Evolutionary conservation across 2,888 invertebrate species (phyloP).

Genomic region (Drosophila pseudotalamancana): DNA sequence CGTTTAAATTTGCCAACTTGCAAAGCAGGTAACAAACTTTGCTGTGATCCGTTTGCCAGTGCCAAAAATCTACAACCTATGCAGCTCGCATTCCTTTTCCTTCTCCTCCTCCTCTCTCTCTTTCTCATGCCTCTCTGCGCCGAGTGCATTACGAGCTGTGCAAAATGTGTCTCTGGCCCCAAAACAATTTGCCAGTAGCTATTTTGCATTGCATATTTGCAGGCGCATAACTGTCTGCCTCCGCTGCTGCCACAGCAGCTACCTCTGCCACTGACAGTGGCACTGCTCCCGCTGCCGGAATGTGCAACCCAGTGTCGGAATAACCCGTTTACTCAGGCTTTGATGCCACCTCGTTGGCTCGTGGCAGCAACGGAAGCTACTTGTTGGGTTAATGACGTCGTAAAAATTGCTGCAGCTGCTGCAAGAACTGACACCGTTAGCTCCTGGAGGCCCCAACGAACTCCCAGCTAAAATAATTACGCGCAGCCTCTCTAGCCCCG

Average conservation of each 20-base stretch:
- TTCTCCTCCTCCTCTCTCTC: no score
- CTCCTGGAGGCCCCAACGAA: conserved; percentile 18
- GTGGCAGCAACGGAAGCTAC: conserved; percentile 56
- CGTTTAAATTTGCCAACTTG: conserved; percentile 9
- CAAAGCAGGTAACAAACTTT: conserved; percentile 22
- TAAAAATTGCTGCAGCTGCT: conserved; percentile 58
- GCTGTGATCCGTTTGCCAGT: background rate
- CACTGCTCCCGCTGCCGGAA: conserved; percentile 27
- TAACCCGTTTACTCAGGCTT: conserved; percentile 39
- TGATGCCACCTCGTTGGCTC: conserved; percentile 30
- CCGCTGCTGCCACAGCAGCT: conserved; percentile 17
- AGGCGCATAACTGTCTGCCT: conserved; percentile 55
- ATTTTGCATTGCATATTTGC: conserved; percentile 66
- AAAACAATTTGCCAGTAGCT: conserved; percentile 60
- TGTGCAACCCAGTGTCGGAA: conserved; percentile 50
- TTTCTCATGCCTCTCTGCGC: background rate
- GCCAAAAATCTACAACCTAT: conserved; percentile 14
- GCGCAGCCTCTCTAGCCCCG: conserved; percentile 8
- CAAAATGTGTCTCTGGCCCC: conserved; percentile 41
- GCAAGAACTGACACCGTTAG: conserved; percentile 47
- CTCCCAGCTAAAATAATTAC: conserved; percentile 45
- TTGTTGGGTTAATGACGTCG: conserved; percentile 73
- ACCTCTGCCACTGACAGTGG: conserved; percentile 1
- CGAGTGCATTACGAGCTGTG: conserved; percentile 46
- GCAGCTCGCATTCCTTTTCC: background rate